Base-by-base conservation (phyloP, 1,140 invertebrate genomes). In the Cyclina sinensis region DNA sequence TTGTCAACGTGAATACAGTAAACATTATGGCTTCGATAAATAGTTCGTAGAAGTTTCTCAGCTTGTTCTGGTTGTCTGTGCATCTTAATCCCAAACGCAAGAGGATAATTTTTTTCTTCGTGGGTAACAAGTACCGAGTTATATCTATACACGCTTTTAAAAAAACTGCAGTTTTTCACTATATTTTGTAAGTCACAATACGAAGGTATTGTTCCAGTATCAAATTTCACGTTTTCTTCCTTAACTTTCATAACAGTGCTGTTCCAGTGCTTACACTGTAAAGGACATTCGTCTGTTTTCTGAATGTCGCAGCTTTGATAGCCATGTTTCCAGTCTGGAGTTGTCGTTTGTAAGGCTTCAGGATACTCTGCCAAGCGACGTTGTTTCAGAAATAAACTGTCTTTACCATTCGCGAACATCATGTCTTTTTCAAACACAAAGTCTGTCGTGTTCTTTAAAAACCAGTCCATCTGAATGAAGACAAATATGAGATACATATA, bases 1-100 rank as follows among this genome's bases (percentile, higher is more conserved):
- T 51, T 80, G 84, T 96, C 95, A 12, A 95, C 90, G 81, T 95
- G 94, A 43, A 96, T 92, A 89, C 95, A 95, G 87, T 95, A 96
- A 30, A 93, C 89, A 88, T 96, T 96, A 54, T 95, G 94, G 11
- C 94, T 92, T 12, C 93, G 82, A 74, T 95, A 95, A 35, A 96
- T 94, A 0, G 90, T 86, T 21, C 94, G 74, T 11, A 96, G 76
- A 21, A 96, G 81, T 57, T 92, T 91, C 83, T 95, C 93, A 0
- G 92, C 90, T 86, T 95, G 95, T 65, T 92, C 89, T 0, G 91
- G 70, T 35, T 82, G 83, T 9, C 48, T 87, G 65, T 94, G 92
- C 91, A 94, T 91, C 74, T 91, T 91, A 27, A 95, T 93, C 30
- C 91, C 82, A 82, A 93, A 95, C 0, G 94, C 93, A 16, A 95